Conservation (phyloP, 1,140 invertebrate genomes). For the Aleiodes sp. region DNA sequence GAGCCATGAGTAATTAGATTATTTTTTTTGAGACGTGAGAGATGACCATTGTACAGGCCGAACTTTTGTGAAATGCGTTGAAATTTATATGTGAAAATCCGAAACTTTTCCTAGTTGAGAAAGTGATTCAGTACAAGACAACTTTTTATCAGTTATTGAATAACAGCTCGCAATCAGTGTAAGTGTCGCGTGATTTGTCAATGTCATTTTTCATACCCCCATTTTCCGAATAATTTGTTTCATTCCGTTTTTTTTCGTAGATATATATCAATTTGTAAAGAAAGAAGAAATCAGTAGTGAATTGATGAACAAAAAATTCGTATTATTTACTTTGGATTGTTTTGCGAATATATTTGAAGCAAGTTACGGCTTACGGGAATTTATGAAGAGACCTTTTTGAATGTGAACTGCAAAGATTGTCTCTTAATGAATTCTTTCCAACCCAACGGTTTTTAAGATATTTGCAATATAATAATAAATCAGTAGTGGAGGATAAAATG, state of each 20-base stretch:
- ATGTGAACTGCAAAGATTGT: too few species aligned
- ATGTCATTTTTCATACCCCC: not conserved
- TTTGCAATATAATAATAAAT: too few species aligned
- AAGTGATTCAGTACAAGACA: not conserved
- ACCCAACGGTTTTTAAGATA: too few species aligned
- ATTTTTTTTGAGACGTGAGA: not conserved
- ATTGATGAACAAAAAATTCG: too few species aligned
- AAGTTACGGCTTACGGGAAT: too few species aligned
- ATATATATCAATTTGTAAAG: not conserved
- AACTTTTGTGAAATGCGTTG: not conserved
- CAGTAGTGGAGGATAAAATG: too few species aligned
- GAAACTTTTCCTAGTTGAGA: too few species aligned
- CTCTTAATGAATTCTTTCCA: too few species aligned
- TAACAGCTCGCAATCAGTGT: not conserved
- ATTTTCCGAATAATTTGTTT: constrained; percentile 4
- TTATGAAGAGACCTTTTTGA: too few species aligned
- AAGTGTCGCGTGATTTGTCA: constrained; percentile 3
- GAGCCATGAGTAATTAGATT: not conserved
- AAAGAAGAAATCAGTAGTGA: too few species aligned
- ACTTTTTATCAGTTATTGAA: not conserved
- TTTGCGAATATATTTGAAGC: too few species aligned
- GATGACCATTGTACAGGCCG: constrained; percentile 7
- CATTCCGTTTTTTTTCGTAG: not conserved
- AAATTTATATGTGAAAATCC: not conserved
- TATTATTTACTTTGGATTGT: too few species aligned